Conservation (phyloP, 2,888 invertebrate species). For the Agonopterix arenella region DNA sequence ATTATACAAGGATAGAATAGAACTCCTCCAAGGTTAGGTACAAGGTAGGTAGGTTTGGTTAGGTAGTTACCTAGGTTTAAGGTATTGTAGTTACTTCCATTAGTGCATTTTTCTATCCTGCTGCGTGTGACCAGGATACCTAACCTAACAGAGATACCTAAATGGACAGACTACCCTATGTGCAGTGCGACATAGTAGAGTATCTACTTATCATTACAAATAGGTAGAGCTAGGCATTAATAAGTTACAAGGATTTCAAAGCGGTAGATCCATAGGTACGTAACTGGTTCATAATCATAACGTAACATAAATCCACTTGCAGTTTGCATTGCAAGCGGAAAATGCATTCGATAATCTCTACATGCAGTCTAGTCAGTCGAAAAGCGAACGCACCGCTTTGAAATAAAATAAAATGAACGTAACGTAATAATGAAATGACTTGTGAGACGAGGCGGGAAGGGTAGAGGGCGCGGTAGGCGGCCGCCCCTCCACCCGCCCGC, state of each 20-base stretch:
- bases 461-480: conserved; percentile 48
- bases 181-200: too few species aligned
- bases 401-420: conserved; percentile 60
- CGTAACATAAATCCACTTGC: conserved; percentile 5
- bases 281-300: neutral
- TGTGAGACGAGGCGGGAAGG: conserved; percentile 57
- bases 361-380: conserved; percentile 8
- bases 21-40: too few species aligned
- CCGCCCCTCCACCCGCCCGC: conserved; percentile 32
- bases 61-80: too few species aligned
- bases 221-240: neutral
- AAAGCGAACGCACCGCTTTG: conserved; percentile 30
- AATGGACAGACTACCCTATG: too few species aligned
- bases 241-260: neutral
- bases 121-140: too few species aligned
- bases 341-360: conserved; percentile 19
- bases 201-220: neutral
- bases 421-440: conserved; percentile 59
- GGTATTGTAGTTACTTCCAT: too few species aligned
- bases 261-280: neutral
- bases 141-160: too few species aligned
- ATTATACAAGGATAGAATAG: too few species aligned
- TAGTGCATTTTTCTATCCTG: too few species aligned
- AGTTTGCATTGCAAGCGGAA: conserved; percentile 15
- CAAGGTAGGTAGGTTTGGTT: too few species aligned